phyloP scores from a whole-genome alignment of 2,888 invertebrate genomes.

The Dendrolimus pini region DNA sequence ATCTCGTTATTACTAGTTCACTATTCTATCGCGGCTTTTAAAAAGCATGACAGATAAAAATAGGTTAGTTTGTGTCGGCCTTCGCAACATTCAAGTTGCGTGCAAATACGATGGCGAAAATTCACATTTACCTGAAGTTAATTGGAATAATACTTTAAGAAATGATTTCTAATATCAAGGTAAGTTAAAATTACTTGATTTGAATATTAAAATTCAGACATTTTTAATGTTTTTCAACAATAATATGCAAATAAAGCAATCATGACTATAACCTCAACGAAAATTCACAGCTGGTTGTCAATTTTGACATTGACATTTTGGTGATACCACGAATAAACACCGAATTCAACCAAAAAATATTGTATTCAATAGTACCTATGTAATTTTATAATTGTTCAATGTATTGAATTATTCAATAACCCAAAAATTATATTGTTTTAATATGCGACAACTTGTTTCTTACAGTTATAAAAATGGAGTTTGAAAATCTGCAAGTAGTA shows the following conservation, averaged over 20 bases:
- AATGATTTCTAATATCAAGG: background rate
- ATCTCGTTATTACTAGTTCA: background rate
- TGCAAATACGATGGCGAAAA: conserved; percentile 2
- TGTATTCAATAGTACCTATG: too few species aligned
- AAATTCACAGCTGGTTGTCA: too few species aligned
- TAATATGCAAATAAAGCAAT: background rate
- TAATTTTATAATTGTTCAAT: too few species aligned
- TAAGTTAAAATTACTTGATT: background rate
- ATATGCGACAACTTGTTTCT: conserved; percentile 4
- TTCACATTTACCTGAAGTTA: background rate
- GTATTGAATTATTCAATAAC: too few species aligned
- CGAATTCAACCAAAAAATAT: too few species aligned
- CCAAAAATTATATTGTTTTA: too few species aligned
- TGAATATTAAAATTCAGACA: background rate
- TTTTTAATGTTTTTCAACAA: background rate
- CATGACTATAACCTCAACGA: too few species aligned
- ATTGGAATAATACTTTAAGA: background rate
- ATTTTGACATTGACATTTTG: too few species aligned
- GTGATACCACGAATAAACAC: too few species aligned
- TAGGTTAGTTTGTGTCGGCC: conserved; percentile 46
- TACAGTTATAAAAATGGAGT: conserved; percentile 38
- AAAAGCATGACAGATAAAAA: conserved; percentile 46
- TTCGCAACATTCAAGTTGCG: conserved; percentile 5
- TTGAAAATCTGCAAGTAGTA: conserved; percentile 66
- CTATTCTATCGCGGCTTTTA: background rate